Conservation (phyloP, 2,797 vertebrate species). For the Cuniculus paca region DNA sequence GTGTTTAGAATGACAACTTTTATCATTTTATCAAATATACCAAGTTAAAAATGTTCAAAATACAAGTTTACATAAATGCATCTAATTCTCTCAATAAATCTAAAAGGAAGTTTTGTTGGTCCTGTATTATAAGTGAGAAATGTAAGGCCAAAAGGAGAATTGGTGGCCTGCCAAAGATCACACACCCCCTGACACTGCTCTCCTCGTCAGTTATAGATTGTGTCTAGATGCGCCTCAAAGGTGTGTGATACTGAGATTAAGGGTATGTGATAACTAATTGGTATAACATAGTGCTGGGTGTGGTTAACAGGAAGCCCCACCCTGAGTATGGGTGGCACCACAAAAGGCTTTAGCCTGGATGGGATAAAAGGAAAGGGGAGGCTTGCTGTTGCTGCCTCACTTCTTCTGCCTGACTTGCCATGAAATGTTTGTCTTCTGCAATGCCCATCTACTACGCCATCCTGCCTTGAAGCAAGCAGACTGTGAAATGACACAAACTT, state of each 20-base stretch:
- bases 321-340: not conserved
- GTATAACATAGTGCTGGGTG: not conserved
- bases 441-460: not conserved
- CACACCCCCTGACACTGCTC: not conserved
- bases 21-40: not conserved
- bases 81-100: not conserved
- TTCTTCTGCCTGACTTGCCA: not conserved
- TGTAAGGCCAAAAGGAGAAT: not conserved
- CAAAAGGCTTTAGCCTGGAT: not conserved
- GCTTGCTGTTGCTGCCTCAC: not conserved
- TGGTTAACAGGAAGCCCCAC: not conserved
- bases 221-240: not conserved
- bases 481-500: not conserved
- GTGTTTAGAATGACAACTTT: not conserved
- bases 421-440: not conserved
- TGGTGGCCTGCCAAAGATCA: not conserved
- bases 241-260: not conserved
- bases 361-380: not conserved
- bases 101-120: not conserved
- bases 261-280: not conserved
- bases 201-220: not conserved
- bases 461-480: not conserved
- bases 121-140: not conserved
- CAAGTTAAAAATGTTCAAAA: not conserved
- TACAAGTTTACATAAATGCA: not conserved